Evolutionary conservation across 2,113 vertebrate species (phyloP), one percentile per base, ranked within the genome.

Genomic region (Pithys albifrons): DNA sequence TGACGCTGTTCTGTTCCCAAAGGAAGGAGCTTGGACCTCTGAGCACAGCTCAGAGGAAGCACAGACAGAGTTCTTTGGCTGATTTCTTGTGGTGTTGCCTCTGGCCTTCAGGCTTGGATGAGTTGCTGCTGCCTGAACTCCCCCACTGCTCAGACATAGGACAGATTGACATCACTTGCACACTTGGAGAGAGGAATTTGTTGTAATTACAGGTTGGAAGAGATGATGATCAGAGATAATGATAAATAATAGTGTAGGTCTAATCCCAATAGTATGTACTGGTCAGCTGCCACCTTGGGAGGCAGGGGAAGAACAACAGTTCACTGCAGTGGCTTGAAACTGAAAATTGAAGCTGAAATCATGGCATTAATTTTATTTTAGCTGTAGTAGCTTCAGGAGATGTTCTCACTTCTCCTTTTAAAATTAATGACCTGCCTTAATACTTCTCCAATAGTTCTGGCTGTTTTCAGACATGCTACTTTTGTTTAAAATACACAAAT

Each of bases 201-300:
- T 73, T 93, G 48, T 75, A 92, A 94, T 94, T 94, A 71, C 65
- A 88, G 74, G 71, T 58, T 43, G 62, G 64, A 59, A 76, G 95
- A 91, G 88, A 57, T 91, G 43, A n/a, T 69, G 72, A 67, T 84
- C 72, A 49, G 72, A 91, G 77, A 88, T 62, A 33, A 87, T 48
- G 62, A 41, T 79, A 80, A 90, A 19, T 77, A 46, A 76, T 85
- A 85, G 70, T 37, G 79, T 37, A 84, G 48, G 2, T 76, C 41
- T 83, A 51, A 74, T 90, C 33, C 74, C 75, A 64, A 10, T 14
- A 83, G 78, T 45, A 48, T 31, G 43, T 52, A 19, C 59, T 74
- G 79, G 82, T 94, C 75, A 88, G 72, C 69, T 95, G 74, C 62
- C 43, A 22, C 80, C 46, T 74, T 37, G 61, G 52, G 72, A 91